A percentile compares a stretch with the other conserved stretches of the same genome.
These are phyloP conservation scores for Homarus americanus DNA, from an alignment of 1,140 invertebrate genomes.

Conservation along the genomic window DNA sequence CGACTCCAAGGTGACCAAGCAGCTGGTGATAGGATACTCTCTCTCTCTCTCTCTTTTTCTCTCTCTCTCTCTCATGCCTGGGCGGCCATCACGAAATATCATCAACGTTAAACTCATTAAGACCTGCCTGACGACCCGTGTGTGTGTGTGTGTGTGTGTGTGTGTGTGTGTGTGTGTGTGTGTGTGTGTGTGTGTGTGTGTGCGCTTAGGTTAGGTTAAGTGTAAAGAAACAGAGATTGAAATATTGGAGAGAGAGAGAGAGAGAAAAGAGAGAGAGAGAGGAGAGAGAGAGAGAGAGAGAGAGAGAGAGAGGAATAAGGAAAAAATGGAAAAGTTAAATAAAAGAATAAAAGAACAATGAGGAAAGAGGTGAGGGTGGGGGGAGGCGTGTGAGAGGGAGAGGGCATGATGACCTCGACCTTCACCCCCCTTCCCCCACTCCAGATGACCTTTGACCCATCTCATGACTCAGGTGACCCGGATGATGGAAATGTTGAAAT, in stretches of 20 bases:
- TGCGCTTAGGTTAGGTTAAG: background rate
- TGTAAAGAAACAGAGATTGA: no score
- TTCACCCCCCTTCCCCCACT: no score
- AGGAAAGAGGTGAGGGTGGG: no score
- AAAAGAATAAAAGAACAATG: background rate
- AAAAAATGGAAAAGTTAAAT: background rate
- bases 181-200: slow-evolving; percentile 14
- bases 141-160: slow-evolving; percentile 36
- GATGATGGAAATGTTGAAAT: no score
- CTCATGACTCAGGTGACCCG: no score
- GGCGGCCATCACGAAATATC: no score
- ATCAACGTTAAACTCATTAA: no score
- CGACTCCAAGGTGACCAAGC: background rate
- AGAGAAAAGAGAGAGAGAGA: no score
- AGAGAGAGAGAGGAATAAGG: background rate
- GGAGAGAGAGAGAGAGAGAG: background rate
- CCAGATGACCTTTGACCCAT: no score
- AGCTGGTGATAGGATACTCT: no score
- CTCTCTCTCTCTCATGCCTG: background rate
- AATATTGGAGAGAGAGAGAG: background rate
- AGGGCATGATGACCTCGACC: no score
- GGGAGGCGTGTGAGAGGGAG: no score
- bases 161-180: slow-evolving; percentile 40
- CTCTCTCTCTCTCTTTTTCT: background rate
- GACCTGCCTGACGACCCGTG: background rate